A percentile compares a stretch with the other conserved stretches of the same genome.
These are phyloP conservation scores for Sipha maydis DNA, from an alignment of 2,888 invertebrate genomes.

Conservation along the genomic window DNA sequence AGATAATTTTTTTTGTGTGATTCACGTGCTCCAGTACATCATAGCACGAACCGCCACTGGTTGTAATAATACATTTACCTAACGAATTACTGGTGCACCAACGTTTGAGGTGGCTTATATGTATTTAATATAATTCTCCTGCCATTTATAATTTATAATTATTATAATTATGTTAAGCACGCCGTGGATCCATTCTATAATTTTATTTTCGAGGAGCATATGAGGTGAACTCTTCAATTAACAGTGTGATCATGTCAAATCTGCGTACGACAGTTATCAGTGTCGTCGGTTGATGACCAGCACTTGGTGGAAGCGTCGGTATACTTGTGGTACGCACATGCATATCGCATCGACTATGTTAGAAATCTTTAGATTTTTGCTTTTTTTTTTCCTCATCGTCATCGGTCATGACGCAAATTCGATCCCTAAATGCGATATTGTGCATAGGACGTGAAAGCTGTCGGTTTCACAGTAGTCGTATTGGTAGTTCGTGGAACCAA, in stretches of 20 bases:
- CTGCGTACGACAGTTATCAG: background rate
- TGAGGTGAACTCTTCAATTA: background rate
- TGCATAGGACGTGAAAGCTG: slow-evolving; percentile 30
- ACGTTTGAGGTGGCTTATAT: background rate
- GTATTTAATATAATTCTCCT: too few relatives aligned
- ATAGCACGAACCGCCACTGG: too few relatives aligned
- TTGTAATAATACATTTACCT: too few relatives aligned
- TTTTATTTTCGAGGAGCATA: background rate
- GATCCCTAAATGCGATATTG: slow-evolving; percentile 55
- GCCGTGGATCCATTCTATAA: background rate
- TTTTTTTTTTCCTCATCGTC: background rate
- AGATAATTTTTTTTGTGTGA: too few relatives aligned
- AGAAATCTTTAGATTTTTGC: slow-evolving; percentile 48
- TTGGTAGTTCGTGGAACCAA: too few relatives aligned
- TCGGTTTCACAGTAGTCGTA: background rate
- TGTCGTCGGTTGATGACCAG: slow-evolving; percentile 11
- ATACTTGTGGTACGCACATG: background rate
- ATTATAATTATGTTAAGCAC: background rate
- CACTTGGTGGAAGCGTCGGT: background rate
- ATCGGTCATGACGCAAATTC: background rate
- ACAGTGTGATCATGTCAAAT: background rate
- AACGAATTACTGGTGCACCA: background rate
- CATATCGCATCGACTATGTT: background rate
- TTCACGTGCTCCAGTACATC: too few relatives aligned
- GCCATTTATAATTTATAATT: too few relatives aligned